phyloP scores from a whole-genome alignment of 64 coral and sea anemone genomes.

The Actinia equina region DNA sequence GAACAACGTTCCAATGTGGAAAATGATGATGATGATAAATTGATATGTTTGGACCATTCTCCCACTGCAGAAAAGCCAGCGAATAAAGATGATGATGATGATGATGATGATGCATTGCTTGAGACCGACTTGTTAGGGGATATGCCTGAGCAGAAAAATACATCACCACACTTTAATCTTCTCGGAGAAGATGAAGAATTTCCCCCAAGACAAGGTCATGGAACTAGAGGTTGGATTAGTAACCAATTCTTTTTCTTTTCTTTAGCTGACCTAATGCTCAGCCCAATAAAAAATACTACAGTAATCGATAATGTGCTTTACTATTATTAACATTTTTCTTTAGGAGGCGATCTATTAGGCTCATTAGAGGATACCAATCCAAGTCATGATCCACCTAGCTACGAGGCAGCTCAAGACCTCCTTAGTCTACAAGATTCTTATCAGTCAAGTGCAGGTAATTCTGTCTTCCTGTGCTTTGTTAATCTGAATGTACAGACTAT shows the following conservation, averaged over 20 bases:
- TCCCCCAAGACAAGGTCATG: neutral
- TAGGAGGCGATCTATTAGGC: conserved; percentile 3
- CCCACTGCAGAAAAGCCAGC: conserved; percentile 30
- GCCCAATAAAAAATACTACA: too few relatives aligned
- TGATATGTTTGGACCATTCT: conserved; percentile 61
- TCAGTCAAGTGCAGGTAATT: neutral
- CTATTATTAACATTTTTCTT: neutral
- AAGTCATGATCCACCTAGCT: conserved; percentile 39
- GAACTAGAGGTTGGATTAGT: neutral
- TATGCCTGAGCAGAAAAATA: conserved; percentile 14
- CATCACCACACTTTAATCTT: conserved; percentile 55
- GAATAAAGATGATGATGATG: conserved; percentile 16
- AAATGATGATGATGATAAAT: conserved; percentile 62
- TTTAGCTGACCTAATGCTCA: too few relatives aligned
- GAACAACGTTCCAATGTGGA: conserved; percentile 21
- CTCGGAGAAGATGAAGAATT: conserved; percentile 56
- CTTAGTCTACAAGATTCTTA: neutral
- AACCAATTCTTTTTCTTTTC: neutral
- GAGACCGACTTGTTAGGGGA: conserved; percentile 85
- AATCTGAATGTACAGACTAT: too few relatives aligned
- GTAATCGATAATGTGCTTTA: neutral
- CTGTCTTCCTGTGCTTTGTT: too few relatives aligned
- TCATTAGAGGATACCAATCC: neutral
- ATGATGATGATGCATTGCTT: conserved; percentile 66
- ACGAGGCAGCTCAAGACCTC: conserved; percentile 48